Conservation (phyloP, 2,797 vertebrate species). For the Platyrinchus mystaceus region DNA sequence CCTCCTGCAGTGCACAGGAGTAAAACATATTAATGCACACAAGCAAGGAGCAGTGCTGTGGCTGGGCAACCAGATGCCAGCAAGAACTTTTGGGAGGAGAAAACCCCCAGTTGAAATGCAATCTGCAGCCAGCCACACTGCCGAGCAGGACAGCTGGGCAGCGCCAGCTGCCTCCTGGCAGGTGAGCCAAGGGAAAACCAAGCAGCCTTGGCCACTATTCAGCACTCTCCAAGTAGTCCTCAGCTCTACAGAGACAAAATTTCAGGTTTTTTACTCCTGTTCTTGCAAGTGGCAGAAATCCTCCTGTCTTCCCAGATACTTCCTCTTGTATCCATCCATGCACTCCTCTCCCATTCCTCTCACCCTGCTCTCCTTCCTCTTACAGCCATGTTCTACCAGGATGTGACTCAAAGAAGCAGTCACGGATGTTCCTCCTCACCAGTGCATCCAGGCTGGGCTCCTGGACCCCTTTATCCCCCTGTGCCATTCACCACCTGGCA, state of each 20-base stretch:
- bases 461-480: accelerated
- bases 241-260: background rate
- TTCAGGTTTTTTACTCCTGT: background rate
- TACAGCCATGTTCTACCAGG: background rate
- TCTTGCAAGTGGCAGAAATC: background rate
- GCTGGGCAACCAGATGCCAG: background rate
- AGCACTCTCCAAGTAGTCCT: background rate
- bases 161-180: background rate
- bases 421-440: accelerated
- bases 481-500: background rate
- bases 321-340: background rate
- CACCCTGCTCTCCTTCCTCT: background rate
- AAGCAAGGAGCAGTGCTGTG: background rate
- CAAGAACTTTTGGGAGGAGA: background rate
- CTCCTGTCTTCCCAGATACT: background rate
- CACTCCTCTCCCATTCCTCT: background rate
- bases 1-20: background rate
- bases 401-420: background rate
- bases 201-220: background rate
- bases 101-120: background rate
- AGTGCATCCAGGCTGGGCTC: background rate
- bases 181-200: background rate
- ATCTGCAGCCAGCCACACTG: background rate
- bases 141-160: background rate
- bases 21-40: accelerated